Base-by-base conservation (phyloP, 1,140 invertebrate species). In the Zaprionus lachaisei region DNA sequence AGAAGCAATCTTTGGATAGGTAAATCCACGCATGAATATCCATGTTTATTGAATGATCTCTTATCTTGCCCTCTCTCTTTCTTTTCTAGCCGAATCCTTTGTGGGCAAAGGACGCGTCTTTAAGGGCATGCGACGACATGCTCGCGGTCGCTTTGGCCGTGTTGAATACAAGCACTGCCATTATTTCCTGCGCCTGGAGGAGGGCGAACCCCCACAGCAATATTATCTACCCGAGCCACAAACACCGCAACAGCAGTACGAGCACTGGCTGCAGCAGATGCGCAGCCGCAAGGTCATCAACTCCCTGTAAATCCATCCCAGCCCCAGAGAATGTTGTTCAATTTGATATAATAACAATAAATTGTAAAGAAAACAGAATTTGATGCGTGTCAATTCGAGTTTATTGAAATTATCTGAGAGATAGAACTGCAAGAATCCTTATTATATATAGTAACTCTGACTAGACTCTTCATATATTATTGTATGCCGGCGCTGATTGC, bases 1-100 rank as follows among this genome's bases (percentile, higher is more conserved):
- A 96, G 95, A 92, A 98, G 96, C 90, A 99, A 99, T 94, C 94
- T 99, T 54, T 99, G 98, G 98, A 96, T 99, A 94, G 96, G 98
- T 98, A 93, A 95, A 24, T 20, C 20, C 17, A 24, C 1, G 2
- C 20, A 51, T 7, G 0, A 14, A 22, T 51, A 24, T 51, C 11
- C 4, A 49, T 12, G 4, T 24, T 12, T 41, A 14, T 17, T 9
- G 41, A 17, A 17, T 47, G n/a, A 12, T 51, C 20, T 17, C 20
- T 56, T 38, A 31, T 22, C 5, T 62, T 75, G 41, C 68, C 9
- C 38, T n/a, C 5, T 31, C 28, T 31, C 38, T 11, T 70, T 64
- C 20, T 54, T 4, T 73, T 95, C 31, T 81, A 98, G 98, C 97
- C 56, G 97, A 98, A 95, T 98, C 97, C 5, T 97, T 97, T 94